phyloP scores from a whole-genome alignment of 2,888 invertebrate genomes.

The Synergus japonicus region DNA sequence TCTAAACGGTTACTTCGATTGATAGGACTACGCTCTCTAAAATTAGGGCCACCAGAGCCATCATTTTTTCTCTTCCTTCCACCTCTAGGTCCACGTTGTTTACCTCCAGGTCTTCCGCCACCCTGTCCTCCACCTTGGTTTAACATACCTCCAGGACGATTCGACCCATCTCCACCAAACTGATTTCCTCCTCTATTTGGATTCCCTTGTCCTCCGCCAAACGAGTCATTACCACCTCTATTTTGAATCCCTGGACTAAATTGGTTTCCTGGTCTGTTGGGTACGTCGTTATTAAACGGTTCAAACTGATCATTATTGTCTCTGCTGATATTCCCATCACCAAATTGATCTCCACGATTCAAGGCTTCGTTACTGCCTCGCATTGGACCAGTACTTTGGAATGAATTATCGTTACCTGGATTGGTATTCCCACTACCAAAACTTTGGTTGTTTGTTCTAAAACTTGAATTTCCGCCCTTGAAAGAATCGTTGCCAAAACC shows the following conservation, averaged over 20 bases:
- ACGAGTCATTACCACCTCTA: conserved; percentile 44
- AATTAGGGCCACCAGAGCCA: conserved; percentile 59
- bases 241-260: conserved; percentile 45
- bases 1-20: conserved; percentile 59
- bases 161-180: conserved; percentile 9
- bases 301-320: conserved; percentile 34
- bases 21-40: conserved; percentile 73
- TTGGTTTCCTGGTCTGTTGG: conserved; percentile 47
- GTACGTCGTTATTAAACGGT: conserved; percentile 15
- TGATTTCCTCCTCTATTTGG: conserved; percentile 32
- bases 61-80: conserved; percentile 49
- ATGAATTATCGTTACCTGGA: conserved; percentile 58
- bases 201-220: conserved; percentile 42
- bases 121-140: conserved; percentile 44
- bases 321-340: conserved; percentile 43
- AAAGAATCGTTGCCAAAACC: conserved; percentile 63
- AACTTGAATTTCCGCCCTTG: conserved; percentile 63
- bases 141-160: conserved; percentile 9
- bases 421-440: conserved; percentile 60
- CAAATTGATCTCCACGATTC: conserved; percentile 50
- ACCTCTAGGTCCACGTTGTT: conserved; percentile 52
- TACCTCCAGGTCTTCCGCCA: conserved; percentile 50
- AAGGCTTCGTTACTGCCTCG: conserved; percentile 24
- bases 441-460: conserved; percentile 60
- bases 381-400: conserved; percentile 16